Evolutionary conservation across 2,888 invertebrate genomes (phyloP).

Genomic region (Bugulina stolonifera): DNA sequence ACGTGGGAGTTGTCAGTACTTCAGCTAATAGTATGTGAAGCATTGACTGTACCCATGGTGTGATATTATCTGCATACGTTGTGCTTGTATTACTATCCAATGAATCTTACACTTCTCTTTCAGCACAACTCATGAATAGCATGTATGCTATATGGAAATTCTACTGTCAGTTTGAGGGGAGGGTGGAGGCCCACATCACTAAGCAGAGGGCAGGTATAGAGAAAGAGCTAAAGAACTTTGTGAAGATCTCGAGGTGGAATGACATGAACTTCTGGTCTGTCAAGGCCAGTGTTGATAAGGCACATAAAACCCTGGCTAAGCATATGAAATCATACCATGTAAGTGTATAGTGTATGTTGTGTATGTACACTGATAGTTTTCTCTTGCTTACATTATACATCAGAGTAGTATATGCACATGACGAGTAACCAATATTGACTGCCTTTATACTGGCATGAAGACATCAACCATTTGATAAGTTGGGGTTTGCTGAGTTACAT

Average conservation of each 20-base stretch:
- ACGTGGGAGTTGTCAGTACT: background rate
- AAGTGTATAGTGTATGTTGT: no score
- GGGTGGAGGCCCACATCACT: conserved; percentile 63
- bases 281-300: conserved; percentile 78
- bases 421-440: no score
- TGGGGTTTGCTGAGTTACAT: no score
- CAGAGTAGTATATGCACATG: no score
- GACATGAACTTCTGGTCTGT: conserved; percentile 91
- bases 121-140: conserved; percentile 34
- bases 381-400: no score
- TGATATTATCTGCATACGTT: no score
- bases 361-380: no score
- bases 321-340: conserved; percentile 75
- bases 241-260: conserved; percentile 90
- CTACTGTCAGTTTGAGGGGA: conserved; percentile 70
- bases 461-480: no score
- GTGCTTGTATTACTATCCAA: background rate
- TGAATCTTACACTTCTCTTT: background rate
- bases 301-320: conserved; percentile 79
- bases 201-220: conserved; percentile 75
- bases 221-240: conserved; percentile 83
- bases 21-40: background rate
- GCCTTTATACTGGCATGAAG: no score
- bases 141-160: conserved; percentile 64
- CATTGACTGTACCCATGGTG: no score